Percentiles rank a stretch among this genome's conserved stretches.
Evolutionary conservation across 2,113 vertebrate genomes (phyloP).

Genomic region (Aythya baeri): DNA sequence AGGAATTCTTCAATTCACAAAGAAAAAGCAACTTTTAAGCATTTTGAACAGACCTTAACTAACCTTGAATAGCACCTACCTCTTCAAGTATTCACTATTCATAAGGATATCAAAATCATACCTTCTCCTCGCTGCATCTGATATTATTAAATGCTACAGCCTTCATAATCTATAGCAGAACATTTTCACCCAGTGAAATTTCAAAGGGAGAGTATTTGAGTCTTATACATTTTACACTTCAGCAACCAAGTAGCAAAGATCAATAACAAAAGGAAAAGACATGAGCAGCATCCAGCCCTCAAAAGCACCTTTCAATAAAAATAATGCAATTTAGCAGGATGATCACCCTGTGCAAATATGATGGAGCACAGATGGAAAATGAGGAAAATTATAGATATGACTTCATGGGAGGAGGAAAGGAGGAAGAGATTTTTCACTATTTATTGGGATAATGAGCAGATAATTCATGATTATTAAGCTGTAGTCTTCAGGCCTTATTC

Average conservation of each 20-base stretch:
- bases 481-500: constrained; percentile 13
- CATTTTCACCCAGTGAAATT: constrained; percentile 31
- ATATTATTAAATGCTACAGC: constrained; percentile 55
- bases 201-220: constrained; percentile 40
- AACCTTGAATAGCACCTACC: constrained; percentile 28
- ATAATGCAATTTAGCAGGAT: constrained; percentile 52
- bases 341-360: constrained; percentile 57
- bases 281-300: background rate
- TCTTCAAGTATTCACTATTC: constrained; percentile 47
- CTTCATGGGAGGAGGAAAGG: constrained; percentile 47
- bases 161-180: constrained; percentile 52
- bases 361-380: constrained; percentile 63
- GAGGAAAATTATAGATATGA: constrained; percentile 25
- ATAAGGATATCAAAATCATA: constrained; percentile 50
- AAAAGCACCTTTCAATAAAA: constrained; percentile 66
- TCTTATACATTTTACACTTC: constrained; percentile 37
- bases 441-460: constrained; percentile 64
- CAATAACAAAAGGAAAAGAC: constrained; percentile 50
- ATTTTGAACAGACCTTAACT: background rate
- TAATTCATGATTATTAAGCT: constrained; percentile 60
- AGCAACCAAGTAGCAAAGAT: constrained; percentile 37
- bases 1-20: background rate
- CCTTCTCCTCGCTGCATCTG: constrained; percentile 8
- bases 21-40: constrained; percentile 28
- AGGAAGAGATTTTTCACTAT: constrained; percentile 59